Conservation (phyloP, 1,140 invertebrate genomes). For the Aradophagus sp. region DNA sequence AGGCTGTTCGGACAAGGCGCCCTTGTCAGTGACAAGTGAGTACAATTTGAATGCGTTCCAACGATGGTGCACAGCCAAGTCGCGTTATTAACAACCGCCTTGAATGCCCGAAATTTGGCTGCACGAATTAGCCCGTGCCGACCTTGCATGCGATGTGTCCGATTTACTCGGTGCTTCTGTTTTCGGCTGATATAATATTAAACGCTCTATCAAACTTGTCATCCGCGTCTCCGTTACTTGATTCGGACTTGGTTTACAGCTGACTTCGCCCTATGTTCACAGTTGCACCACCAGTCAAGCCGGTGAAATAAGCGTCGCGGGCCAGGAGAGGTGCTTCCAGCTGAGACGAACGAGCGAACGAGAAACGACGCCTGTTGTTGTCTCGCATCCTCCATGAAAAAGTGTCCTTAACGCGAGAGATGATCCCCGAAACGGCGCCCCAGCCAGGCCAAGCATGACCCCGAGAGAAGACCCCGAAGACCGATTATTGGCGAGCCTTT, state of each 20-base stretch:
- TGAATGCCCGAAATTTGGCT: constrained; percentile 37
- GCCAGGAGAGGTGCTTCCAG: constrained; percentile 31
- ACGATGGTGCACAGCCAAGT: constrained; percentile 23
- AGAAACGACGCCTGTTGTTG: constrained; percentile 32
- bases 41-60: constrained; percentile 43
- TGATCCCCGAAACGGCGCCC: constrained; percentile 43
- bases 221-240: no score
- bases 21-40: constrained; percentile 34
- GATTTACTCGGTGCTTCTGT: constrained; percentile 14
- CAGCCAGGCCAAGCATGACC: constrained; percentile 15
- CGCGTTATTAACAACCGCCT: constrained; percentile 34
- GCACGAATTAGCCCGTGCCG: constrained; percentile 49
- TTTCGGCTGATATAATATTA: neutral
- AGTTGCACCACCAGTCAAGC: constrained; percentile 61
- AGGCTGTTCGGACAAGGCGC: constrained; percentile 6
- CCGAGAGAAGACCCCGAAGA: constrained; percentile 24
- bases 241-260: no score
- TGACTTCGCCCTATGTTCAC: constrained; percentile 58
- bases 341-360: constrained; percentile 21
- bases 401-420: constrained; percentile 43
- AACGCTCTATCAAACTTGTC: no score
- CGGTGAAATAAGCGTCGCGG: constrained; percentile 34
- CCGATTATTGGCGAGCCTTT: constrained; percentile 15
- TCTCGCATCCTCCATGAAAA: constrained; percentile 28
- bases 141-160: constrained; percentile 38